These are phyloP conservation scores for Eupithecia inturbata DNA, from an alignment of 2,888 invertebrate species.

Conservation along the genomic window DNA sequence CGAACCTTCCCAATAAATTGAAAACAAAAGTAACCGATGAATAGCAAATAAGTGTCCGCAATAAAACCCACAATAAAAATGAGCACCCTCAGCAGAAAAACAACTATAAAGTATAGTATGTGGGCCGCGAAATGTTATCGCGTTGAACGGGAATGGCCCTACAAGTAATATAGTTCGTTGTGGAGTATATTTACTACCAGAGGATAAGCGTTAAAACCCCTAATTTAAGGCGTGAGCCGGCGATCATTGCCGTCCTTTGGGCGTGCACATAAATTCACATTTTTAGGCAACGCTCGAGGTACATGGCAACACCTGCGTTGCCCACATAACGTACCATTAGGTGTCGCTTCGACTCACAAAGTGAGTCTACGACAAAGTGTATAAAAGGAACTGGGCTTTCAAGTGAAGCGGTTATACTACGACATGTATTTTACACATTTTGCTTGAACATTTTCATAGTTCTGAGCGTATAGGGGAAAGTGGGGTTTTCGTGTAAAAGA, in stretches of 20 bases:
- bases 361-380: slow-evolving; percentile 49
- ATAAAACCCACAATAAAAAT: slow-evolving; percentile 48
- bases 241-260: slow-evolving; percentile 79
- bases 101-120: slow-evolving; percentile 61
- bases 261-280: slow-evolving; percentile 79
- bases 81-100: slow-evolving; percentile 59
- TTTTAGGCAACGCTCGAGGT: slow-evolving; percentile 71
- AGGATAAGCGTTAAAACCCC: slow-evolving; percentile 80
- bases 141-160: slow-evolving; percentile 60
- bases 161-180: slow-evolving; percentile 71
- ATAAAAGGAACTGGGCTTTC: slow-evolving; percentile 34
- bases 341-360: slow-evolving; percentile 58
- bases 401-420: slow-evolving; percentile 18
- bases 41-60: slow-evolving; percentile 46
- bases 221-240: slow-evolving; percentile 80
- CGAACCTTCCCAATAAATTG: slow-evolving; percentile 11
- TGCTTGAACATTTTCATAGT: slow-evolving; percentile 8
- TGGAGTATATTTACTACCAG: slow-evolving; percentile 75
- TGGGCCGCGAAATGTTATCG: slow-evolving; percentile 53
- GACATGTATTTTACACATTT: slow-evolving; percentile 14
- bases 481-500: neutral
- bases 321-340: slow-evolving; percentile 70
- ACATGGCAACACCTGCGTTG: slow-evolving; percentile 67
- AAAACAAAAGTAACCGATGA: slow-evolving; percentile 37
- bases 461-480: neutral